Conservation (phyloP, 2,113 vertebrate genomes). For the Corythaixoides concolor region DNA sequence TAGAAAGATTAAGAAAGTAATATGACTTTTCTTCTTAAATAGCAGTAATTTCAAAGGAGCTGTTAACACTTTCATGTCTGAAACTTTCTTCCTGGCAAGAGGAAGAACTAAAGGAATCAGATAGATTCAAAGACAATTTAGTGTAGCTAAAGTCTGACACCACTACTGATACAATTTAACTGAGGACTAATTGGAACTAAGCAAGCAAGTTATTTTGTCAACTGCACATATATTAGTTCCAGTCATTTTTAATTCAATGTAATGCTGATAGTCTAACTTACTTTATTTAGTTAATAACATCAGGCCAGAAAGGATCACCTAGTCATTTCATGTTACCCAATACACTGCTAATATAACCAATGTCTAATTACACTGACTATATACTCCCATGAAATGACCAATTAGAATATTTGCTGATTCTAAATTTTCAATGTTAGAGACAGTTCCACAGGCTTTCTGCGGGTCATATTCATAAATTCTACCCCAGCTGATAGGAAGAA, state of each 20-base stretch:
- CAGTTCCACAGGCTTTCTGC: conserved; percentile 9
- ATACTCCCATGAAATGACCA: conserved; percentile 49
- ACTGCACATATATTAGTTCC: conserved; percentile 45
- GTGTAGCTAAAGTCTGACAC: conserved; percentile 19
- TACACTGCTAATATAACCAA: conserved; percentile 53
- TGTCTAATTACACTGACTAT: conserved; percentile 45
- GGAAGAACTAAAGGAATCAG: conserved; percentile 14
- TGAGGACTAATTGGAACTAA: conserved; percentile 62
- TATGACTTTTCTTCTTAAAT: conserved; percentile 73
- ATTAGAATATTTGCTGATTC: conserved; percentile 57
- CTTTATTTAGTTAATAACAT: conserved; percentile 62
- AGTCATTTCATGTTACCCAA: conserved; percentile 54
- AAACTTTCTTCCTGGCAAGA: conserved; percentile 38
- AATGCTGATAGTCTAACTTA: conserved; percentile 49
- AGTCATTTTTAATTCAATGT: conserved; percentile 59
- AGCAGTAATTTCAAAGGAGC: conserved; percentile 66
- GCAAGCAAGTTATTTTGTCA: conserved; percentile 64
- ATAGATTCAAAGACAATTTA: conserved; percentile 38
- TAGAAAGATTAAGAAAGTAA: conserved; percentile 76
- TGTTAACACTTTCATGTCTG: conserved; percentile 65
- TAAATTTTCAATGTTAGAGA: background rate
- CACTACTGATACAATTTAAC: conserved; percentile 53
- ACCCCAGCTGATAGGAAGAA: background rate
- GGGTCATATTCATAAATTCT: background rate
- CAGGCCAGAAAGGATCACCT: conserved; percentile 54